Conservation (phyloP, 2,888 invertebrate genomes). For the Nezara viridula region DNA sequence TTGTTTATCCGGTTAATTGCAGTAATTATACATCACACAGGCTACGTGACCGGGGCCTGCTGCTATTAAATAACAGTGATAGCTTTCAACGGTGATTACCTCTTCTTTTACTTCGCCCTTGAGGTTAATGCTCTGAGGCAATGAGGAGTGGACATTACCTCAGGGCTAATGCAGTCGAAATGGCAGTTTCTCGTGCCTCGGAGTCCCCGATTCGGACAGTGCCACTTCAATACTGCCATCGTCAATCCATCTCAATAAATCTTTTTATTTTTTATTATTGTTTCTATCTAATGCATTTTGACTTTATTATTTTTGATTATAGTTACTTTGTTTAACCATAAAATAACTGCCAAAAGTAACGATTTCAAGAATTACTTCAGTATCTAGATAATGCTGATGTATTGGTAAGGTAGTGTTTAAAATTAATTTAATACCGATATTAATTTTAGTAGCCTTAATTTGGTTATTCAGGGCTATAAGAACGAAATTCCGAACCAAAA, state of each 20-base stretch:
- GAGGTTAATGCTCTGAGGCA: neutral
- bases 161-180: conserved; percentile 24
- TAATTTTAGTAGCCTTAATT: no score
- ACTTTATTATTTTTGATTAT: neutral
- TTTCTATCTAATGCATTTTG: neutral
- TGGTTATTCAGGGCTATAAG: no score
- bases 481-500: no score
- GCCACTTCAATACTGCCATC: neutral
- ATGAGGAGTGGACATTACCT: conserved; percentile 24
- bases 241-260: neutral
- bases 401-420: no score
- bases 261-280: neutral
- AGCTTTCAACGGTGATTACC: neutral
- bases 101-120: neutral
- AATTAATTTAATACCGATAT: no score
- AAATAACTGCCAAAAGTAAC: no score
- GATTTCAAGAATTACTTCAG: no score
- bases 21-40: neutral
- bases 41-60: neutral
- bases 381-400: no score
- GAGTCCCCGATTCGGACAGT: conserved; percentile 10
- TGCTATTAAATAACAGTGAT: neutral
- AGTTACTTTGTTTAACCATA: no score
- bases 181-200: conserved; percentile 20
- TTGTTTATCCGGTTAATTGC: neutral